Conservation (phyloP, 2,797 vertebrate genomes). For the Prunella strophiata region DNA sequence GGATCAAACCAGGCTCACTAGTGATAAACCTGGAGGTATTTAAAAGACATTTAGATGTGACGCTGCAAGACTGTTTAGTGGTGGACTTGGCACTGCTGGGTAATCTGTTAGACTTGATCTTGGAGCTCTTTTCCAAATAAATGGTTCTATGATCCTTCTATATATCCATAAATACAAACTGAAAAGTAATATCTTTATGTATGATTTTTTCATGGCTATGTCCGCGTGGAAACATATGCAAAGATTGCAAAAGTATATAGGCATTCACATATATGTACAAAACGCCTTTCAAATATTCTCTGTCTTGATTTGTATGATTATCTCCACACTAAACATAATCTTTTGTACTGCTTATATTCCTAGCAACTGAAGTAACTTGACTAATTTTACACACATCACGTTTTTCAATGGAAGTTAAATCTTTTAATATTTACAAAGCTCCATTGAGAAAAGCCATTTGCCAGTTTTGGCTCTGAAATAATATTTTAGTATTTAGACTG, state of each 20-base stretch:
- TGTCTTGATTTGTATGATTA: not conserved
- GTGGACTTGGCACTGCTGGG: not conserved
- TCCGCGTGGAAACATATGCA: not conserved
- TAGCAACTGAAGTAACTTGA: not conserved
- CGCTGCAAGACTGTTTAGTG: not conserved
- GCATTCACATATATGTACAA: not conserved
- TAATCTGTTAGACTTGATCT: not conserved
- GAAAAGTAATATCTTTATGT: not conserved
- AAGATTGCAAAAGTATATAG: not conserved
- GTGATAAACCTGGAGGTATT: not conserved
- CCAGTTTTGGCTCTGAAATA: not conserved
- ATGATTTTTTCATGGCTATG: not conserved
- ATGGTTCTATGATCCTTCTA: not conserved
- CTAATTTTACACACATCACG: rapidly evolving
- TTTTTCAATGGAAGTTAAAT: not conserved
- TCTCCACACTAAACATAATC: not conserved
- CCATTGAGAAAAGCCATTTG: not conserved
- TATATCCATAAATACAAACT: not conserved
- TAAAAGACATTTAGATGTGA: not conserved
- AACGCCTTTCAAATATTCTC: not conserved
- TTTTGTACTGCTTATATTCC: not conserved
- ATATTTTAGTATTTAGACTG: not conserved
- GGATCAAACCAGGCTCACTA: not conserved
- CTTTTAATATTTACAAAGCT: not conserved
- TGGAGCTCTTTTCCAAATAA: not conserved